Base-by-base conservation (phyloP, 2,888 invertebrate genomes). In the Athalia circularis region DNA sequence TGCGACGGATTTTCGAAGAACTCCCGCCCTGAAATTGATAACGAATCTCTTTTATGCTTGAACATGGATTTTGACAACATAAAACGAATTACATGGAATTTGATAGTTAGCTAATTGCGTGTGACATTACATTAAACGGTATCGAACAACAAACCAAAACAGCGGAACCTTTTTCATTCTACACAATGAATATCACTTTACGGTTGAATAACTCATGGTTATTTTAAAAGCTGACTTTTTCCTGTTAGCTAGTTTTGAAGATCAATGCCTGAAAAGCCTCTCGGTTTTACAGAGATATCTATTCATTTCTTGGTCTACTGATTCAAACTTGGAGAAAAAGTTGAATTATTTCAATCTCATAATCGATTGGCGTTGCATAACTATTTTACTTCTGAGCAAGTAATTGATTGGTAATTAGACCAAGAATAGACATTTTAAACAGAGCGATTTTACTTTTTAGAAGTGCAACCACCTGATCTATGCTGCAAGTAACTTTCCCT, bases 1-100 rank as follows among this genome's bases (percentile, higher is more conserved):
- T 99, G 99, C 0, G 99, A 99, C 0, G 96, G 94, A 87, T 99
- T 96, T 90, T 99, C 99, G 89, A 98, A 99, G 87, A 99, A 94
- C 92, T 99, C 99, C 86, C 99, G 92, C 9, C 97, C 98, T 92
- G 91, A 82, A 88, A 89, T 82, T 75, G 81, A n/a, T 2, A 3
- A 7, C n/a, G 52, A 7, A 52, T 29, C 29, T 29, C 29, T 29
- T 29, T 29, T 29, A 29, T 29, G 29, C 29, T 29, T 29, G 29
- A 29, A 29, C 29, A 29, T 29, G 29, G 29, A 0, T 0, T 29
- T 29, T 2, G 29, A 29, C 29, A 29, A 29, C 29, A 8, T 29
- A 9, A 62, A 29, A 62, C 9, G 5, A 52, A 9, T 11, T 1
- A 52, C 52, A 52, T 52, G 13, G n/a, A 50, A 52, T 11, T 48